Conservation (phyloP, 2,888 invertebrate species). For the Brenthis hecate region DNA sequence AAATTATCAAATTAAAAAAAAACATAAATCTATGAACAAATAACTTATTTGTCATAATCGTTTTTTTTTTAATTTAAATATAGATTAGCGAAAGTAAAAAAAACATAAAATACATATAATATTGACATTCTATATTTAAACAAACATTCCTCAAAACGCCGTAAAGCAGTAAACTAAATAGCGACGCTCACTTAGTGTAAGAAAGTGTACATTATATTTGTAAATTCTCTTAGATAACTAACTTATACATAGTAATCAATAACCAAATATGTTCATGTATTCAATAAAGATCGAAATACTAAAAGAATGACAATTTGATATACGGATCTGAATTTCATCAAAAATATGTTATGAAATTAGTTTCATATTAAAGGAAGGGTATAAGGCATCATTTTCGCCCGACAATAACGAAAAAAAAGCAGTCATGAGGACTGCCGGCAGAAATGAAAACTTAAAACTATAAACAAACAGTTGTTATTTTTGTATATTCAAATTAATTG, state of each 20-base stretch:
- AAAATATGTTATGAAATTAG: background rate
- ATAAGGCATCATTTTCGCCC: too few species aligned
- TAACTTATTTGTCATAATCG: too few species aligned
- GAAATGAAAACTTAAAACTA: too few species aligned
- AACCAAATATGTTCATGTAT: conserved; percentile 33
- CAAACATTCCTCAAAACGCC: conserved; percentile 40
- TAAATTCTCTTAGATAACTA: conserved; percentile 63
- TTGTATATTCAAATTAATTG: too few species aligned
- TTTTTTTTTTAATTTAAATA: too few species aligned
- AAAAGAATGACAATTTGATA: background rate
- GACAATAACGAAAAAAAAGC: too few species aligned
- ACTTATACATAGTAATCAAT: conserved; percentile 38
- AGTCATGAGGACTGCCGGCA: too few species aligned
- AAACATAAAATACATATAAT: conserved; percentile 14
- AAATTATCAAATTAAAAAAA: too few species aligned
- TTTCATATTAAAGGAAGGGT: too few species aligned
- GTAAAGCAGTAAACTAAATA: conserved; percentile 42
- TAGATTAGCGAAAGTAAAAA: too few species aligned
- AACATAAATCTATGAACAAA: too few species aligned
- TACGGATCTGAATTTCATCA: background rate
- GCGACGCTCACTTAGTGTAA: conserved; percentile 60
- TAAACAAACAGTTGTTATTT: too few species aligned
- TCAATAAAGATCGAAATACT: background rate
- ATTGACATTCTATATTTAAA: conserved; percentile 29
- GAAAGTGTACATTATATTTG: conserved; percentile 72